Evolutionary conservation across 2,113 vertebrate species (phyloP), one percentile per base, ranked within the genome.

Genomic region (Pavo muticus): DNA sequence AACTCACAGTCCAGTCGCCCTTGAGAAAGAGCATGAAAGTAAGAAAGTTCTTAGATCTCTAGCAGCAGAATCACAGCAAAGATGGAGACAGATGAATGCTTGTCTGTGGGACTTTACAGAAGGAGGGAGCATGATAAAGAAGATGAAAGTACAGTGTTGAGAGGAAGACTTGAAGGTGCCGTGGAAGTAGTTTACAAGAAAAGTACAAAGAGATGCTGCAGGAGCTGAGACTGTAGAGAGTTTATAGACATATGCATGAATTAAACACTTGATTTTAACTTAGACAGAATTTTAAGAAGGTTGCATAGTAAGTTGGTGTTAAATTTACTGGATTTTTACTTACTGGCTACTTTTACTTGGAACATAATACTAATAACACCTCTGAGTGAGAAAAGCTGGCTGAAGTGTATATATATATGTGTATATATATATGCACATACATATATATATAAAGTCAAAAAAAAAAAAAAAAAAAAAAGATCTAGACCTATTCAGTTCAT

Each of bases 391-490:
- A 5, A 76, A 88, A 76, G 4, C 2, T 50, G 17, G 14, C 2
- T 74, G 75, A 77, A 78, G 4, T 42, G 27, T 70, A 19, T 77
- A 5, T 0, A 74, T 48, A 42, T 8, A 40, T 35, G 4, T 42
- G 27, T 70, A 19, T 77, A 5, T 0, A 74, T 48, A 42, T 8
- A 40, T 35, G 35, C 35, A 35, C 35, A 35, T 6, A 35, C 35
- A 35, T 35, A 35, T 35, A 35, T 35, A 35, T 35, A 40, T 40
- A 40, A 40, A 40, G 39, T 40, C 39, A 40, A 40, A 40, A 11
- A 9, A 13, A 32, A 9, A 13, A 30, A 9, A 47, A 14, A 30
- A 21, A 14, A 32, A 15, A 24, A 5, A 30, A 3, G 5, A 0
- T 18, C 59, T 44, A 16, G 0, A 44, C 8, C 40, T 5, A 61